phyloP scores from a whole-genome alignment of 2,797 vertebrate species.

The Vipera latastei region DNA sequence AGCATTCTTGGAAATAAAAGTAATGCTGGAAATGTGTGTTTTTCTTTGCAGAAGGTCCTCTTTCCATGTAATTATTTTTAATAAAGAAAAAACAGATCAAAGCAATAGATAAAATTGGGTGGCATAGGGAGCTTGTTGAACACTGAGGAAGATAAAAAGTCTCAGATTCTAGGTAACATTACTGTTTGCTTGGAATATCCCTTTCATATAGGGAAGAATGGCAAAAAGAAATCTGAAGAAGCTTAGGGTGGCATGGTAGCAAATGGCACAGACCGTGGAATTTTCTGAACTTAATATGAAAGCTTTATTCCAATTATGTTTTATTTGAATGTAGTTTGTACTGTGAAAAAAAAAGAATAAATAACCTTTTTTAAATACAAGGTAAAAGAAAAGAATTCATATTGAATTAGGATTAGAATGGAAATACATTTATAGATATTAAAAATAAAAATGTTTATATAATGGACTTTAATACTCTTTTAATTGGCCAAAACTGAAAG shows the following conservation, averaged over 20 bases:
- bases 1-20: neutral
- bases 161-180: neutral
- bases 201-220: neutral
- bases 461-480: conserved; percentile 21
- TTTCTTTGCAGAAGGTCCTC: neutral
- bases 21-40: neutral
- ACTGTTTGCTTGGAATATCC: neutral
- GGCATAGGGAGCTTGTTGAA: neutral
- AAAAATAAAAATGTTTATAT: neutral
- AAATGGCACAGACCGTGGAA: neutral
- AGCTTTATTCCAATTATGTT: neutral
- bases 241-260: neutral
- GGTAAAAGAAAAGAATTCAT: neutral
- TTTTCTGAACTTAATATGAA: neutral
- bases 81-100: neutral
- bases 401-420: neutral
- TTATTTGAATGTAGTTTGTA: neutral
- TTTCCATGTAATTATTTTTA: neutral
- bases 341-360: neutral
- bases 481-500: neutral
- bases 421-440: neutral
- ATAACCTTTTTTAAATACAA: neutral
- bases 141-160: neutral
- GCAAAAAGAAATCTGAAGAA: neutral
- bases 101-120: neutral